A percentile compares a stretch with the other conserved stretches of the same genome.
Conservation (phyloP, 2,113 vertebrate genomes). For the Mustelus asterias region DNA sequence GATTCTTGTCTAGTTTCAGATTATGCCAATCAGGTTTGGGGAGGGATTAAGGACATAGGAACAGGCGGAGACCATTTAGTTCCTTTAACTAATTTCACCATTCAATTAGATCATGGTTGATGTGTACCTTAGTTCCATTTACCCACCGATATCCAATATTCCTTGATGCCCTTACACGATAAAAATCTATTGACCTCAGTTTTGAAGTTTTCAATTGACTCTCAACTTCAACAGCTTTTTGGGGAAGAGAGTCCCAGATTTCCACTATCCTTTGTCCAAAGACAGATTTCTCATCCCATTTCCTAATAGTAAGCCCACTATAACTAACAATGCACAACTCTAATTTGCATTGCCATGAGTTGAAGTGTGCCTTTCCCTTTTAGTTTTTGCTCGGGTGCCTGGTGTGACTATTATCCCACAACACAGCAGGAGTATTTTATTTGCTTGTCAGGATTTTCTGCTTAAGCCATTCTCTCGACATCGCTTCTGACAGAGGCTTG, state of each 20-base stretch:
- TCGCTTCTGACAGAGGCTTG: constrained; percentile 31
- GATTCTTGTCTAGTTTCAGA: background rate
- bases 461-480: constrained; percentile 32
- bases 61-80: background rate
- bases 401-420: background rate
- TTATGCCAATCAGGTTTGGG: background rate
- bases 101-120: background rate
- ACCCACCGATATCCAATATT: too few relatives aligned
- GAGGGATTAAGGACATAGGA: background rate
- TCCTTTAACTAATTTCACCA: background rate
- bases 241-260: background rate
- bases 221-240: background rate
- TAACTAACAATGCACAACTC: background rate
- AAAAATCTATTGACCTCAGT: background rate
- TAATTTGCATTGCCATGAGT: background rate
- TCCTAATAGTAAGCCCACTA: background rate
- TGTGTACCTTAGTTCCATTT: background rate
- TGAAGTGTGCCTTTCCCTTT: background rate
- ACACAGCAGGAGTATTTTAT: constrained; percentile 28
- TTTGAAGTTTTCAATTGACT: background rate
- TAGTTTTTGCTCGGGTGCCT: background rate
- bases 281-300: background rate
- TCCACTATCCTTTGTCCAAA: background rate
- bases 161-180: too few relatives aligned
- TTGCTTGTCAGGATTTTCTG: constrained; percentile 30